A percentile compares a stretch with the other conserved stretches of the same genome.
Evolutionary conservation across 2,113 vertebrate species (phyloP).

Genomic region (Glaucidium brasilianum): DNA sequence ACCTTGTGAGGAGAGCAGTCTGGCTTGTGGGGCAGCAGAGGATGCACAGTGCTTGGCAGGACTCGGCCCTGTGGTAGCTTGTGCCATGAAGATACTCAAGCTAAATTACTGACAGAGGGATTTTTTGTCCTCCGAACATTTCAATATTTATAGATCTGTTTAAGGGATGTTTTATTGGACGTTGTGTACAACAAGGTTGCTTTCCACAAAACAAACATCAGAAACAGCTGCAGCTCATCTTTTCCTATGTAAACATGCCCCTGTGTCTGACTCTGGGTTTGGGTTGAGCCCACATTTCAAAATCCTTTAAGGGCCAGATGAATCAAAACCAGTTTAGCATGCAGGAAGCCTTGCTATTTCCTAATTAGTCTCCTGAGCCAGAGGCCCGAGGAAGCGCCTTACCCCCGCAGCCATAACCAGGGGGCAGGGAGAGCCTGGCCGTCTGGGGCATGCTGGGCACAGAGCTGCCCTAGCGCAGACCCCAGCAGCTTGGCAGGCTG

Average conservation of each 20-base stretch:
- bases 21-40: fast-evolving
- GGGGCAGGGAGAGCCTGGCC: neutral
- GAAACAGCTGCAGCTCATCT: neutral
- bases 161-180: neutral
- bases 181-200: neutral
- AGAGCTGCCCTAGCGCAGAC: neutral
- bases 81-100: neutral
- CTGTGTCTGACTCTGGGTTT: neutral
- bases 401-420: neutral
- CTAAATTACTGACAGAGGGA: neutral
- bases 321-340: neutral
- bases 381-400: neutral
- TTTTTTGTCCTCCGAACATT: neutral
- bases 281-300: neutral
- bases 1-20: neutral
- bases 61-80: fast-evolving
- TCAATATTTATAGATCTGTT: neutral
- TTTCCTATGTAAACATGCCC: neutral
- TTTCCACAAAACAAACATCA: neutral
- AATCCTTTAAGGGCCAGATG: neutral
- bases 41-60: fast-evolving
- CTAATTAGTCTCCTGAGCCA: neutral
- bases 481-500: neutral
- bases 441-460: neutral
- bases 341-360: neutral